Conservation (phyloP, 2,888 invertebrate species). For the Eristalis pertinax region DNA sequence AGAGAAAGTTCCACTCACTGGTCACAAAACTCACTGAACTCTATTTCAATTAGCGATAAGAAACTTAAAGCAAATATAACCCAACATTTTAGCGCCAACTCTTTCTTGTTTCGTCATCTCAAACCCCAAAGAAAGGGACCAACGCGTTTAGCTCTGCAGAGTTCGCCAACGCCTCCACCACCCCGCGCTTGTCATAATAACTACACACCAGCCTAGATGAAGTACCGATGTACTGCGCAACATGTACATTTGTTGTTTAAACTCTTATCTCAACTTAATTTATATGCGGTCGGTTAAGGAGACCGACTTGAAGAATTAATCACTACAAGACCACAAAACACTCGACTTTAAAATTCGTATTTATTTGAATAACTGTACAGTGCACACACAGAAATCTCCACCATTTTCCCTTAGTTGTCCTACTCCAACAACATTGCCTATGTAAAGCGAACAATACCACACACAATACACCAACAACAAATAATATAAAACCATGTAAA, state of each 20-base stretch:
- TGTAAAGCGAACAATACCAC: slow-evolving; percentile 7
- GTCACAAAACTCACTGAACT: not conserved
- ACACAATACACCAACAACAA: slow-evolving; percentile 41
- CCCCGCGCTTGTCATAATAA: not conserved
- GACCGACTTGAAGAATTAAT: not conserved
- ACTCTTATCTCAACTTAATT: not conserved
- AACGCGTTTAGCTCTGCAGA: slow-evolving; percentile 26
- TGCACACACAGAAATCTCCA: slow-evolving; percentile 24
- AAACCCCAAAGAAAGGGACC: slow-evolving; percentile 34
- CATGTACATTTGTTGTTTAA: slow-evolving; percentile 15
- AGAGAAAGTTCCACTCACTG: not conserved
- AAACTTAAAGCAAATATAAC: slow-evolving; percentile 37
- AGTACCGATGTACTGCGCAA: slow-evolving; percentile 21
- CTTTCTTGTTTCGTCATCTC: slow-evolving; percentile 38
- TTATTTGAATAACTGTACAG: slow-evolving; percentile 57
- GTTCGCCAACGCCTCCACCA: slow-evolving; percentile 17
- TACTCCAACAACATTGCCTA: slow-evolving; percentile 21
- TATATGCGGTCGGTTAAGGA: not conserved
- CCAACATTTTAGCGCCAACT: slow-evolving; percentile 67
- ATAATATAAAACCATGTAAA: slow-evolving; percentile 35
- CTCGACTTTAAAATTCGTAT: not conserved
- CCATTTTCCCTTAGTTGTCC: slow-evolving; percentile 59
- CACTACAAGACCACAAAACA: slow-evolving; percentile 3
- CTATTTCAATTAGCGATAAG: slow-evolving; percentile 1
- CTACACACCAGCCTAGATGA: not conserved